Base-by-base conservation (phyloP, 2,113 vertebrate genomes). In the Thymallus thymallus region DNA sequence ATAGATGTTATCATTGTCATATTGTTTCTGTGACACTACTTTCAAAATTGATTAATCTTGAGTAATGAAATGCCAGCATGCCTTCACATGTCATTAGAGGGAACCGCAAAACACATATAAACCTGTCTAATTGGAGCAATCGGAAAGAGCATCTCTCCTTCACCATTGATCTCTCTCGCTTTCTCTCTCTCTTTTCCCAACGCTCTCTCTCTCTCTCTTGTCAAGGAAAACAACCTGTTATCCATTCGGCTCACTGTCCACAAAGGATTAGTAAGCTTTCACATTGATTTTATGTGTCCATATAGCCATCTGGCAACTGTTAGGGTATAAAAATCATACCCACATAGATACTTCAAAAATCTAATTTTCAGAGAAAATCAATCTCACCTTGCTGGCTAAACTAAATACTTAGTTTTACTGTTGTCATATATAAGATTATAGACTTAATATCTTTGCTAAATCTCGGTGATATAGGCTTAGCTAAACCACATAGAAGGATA, bases 1-100 rank as follows among this genome's bases (percentile, higher is more conserved):
- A 6, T 41, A 45, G 56, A 69, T 63, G 62, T 75, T 74, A 10
- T 58, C 18, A 23, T 32, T 58, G 23, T 58, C 64, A 56, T 14
- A n/a, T 55, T 66, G 30, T 66, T 58, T 16, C 48, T 24, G 18
- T 74, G 23, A 67, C 29, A 61, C 68, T 1, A 5, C 51, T 55
- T 18, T 48, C 26, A 41, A 55, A 58, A 60, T 18, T 66, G 41
- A 51, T 41, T 12, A 16, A 18, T 18, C 22, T 74, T 68, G 48
- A 68, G 30, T 24, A 24, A 74, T 41, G 64, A 68, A 65, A 45
- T 26, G 46, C 46, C 46, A 9, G 68, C 68, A 18, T 51, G 45
- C 45, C 51, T 69, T 26, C 46, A 55, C 46, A 24, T 69, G 24
- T 18, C 45, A 55, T 69, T 13, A 66, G 63, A 26, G 35, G 35